Percentiles rank a stretch among this genome's conserved stretches.
Evolutionary conservation across 1,140 invertebrate genomes (phyloP).

Genomic region (Lordiphosa collinella): DNA sequence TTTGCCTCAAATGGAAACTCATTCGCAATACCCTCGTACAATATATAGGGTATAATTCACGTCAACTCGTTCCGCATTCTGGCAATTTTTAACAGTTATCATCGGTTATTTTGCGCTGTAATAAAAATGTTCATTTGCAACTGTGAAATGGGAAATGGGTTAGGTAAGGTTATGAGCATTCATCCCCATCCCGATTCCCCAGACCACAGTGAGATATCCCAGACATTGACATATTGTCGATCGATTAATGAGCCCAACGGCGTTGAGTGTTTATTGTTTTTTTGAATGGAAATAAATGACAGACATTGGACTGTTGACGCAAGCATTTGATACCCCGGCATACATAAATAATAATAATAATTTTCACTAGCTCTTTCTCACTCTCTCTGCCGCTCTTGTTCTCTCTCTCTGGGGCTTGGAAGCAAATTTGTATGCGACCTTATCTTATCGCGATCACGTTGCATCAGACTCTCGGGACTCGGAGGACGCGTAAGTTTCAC

Average conservation of each 20-base stretch:
- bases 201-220: conserved; percentile 5
- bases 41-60: no score
- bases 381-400: neutral
- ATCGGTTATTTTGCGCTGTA: conserved; percentile 19
- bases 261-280: conserved; percentile 62
- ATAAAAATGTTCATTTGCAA: conserved; percentile 24
- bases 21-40: no score
- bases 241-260: conserved; percentile 59
- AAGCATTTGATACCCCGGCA: conserved; percentile 66
- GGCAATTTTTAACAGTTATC: conserved; percentile 27
- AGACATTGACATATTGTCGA: conserved; percentile 69
- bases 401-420: conserved; percentile 52
- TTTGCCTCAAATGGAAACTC: neutral
- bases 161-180: conserved; percentile 29
- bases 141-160: conserved; percentile 44
- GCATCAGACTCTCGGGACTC: conserved; percentile 39
- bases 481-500: conserved; percentile 68
- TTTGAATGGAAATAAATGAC: conserved; percentile 68
- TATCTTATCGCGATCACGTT: conserved; percentile 75
- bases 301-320: conserved; percentile 63
- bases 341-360: conserved; percentile 67
- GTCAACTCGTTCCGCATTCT: no score
- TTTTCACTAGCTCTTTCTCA: conserved; percentile 16
- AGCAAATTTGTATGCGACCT: conserved; percentile 71
- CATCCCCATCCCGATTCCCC: conserved; percentile 6